Conservation (phyloP, 2,113 vertebrate species). For the Larimichthys crocea region DNA sequence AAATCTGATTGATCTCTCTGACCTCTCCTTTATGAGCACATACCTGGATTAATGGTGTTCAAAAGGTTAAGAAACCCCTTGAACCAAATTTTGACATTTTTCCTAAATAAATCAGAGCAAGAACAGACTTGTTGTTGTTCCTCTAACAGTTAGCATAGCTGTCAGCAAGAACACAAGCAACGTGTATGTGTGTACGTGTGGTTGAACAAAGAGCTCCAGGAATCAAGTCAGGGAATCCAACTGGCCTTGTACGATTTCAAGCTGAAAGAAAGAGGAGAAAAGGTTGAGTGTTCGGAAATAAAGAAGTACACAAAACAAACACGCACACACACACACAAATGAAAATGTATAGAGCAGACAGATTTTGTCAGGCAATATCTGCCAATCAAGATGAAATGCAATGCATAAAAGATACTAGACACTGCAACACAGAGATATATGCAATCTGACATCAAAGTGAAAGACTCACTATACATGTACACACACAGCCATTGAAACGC, state of each 20-base stretch:
- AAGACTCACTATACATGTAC: neutral
- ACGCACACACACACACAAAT: conserved; percentile 8
- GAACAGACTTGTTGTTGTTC: conserved; percentile 8
- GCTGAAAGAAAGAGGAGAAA: conserved; percentile 84
- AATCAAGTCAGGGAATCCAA: conserved; percentile 96
- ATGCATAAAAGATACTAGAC: neutral
- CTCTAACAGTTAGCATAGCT: conserved; percentile 54
- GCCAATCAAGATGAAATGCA: conserved; percentile 26
- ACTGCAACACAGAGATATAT: neutral
- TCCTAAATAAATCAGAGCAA: conserved; percentile 44
- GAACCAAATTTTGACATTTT: conserved; percentile 24
- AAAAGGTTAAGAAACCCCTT: neutral
- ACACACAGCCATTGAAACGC: conserved; percentile 12
- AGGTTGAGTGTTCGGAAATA: conserved; percentile 34
- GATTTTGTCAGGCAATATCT: conserved; percentile 34
- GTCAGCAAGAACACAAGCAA: conserved; percentile 51
- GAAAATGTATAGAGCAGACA: conserved; percentile 8
- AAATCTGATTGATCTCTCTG: neutral
- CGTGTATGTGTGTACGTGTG: conserved; percentile 21
- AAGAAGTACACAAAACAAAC: conserved; percentile 4
- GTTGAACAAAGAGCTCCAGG: conserved; percentile 72
- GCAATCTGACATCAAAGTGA: neutral
- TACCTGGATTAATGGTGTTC: conserved; percentile 6
- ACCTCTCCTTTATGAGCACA: conserved; percentile 15
- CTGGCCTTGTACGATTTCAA: conserved; percentile 95